Conservation (phyloP, 2,888 invertebrate genomes). For the Dryobotodes eremita region DNA sequence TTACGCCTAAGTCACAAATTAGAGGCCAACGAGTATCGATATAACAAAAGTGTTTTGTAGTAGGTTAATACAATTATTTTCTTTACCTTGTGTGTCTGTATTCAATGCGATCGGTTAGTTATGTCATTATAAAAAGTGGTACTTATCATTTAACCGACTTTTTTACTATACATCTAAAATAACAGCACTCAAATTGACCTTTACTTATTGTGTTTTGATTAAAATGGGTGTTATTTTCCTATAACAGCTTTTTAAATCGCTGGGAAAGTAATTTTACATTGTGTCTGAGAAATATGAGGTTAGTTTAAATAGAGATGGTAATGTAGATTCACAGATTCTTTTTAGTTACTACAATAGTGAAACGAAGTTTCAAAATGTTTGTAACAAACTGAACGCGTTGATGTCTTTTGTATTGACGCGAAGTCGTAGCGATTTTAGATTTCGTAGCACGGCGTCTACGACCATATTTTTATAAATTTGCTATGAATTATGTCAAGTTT, state of each 20-base stretch:
- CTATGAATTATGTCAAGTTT: constrained; percentile 18
- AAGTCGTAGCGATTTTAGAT: constrained; percentile 41
- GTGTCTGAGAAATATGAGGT: constrained; percentile 25
- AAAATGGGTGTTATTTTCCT: constrained; percentile 39
- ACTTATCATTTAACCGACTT: constrained; percentile 62
- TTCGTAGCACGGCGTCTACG: constrained; percentile 62
- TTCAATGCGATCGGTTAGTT: constrained; percentile 58
- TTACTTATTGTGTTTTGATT: constrained; percentile 61
- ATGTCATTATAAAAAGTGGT: constrained; percentile 66
- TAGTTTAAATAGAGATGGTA: constrained; percentile 9
- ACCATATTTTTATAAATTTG: constrained; percentile 17
- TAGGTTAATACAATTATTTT: constrained; percentile 72
- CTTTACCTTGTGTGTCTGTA: constrained; percentile 52
- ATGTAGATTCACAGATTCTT: constrained; percentile 2
- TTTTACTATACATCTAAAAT: constrained; percentile 53
- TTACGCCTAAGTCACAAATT: constrained; percentile 84
- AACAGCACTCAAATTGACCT: constrained; percentile 62
- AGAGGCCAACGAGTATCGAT: constrained; percentile 73
- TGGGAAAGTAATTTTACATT: constrained; percentile 42
- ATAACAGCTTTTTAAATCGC: constrained; percentile 45
- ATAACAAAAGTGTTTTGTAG: constrained; percentile 71
- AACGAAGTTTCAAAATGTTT: constrained; percentile 9
- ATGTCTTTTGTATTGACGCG: constrained; percentile 78
- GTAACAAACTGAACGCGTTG: constrained; percentile 75
- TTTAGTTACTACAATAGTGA: neutral